Percentiles rank a stretch among this genome's conserved stretches.
Conservation (phyloP, 1,140 invertebrate genomes). For the Heliconius himera region DNA sequence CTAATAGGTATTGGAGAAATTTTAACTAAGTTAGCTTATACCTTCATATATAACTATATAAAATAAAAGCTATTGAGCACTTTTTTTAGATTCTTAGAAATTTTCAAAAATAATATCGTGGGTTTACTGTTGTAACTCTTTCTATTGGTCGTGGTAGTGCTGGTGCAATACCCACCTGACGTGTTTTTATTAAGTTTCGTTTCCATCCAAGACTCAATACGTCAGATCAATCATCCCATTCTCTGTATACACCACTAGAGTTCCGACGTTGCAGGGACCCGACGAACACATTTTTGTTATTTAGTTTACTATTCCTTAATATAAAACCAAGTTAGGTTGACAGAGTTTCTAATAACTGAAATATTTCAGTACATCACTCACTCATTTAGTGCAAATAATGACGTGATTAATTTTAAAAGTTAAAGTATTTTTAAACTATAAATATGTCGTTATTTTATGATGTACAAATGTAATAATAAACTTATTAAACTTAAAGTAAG, state of each 20-base stretch:
- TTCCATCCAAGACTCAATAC: background rate
- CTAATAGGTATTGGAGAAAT: slow-evolving; percentile 35
- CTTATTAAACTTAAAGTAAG: background rate
- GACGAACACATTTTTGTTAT: background rate
- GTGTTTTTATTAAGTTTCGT: background rate
- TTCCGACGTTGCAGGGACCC: background rate
- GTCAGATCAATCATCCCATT: slow-evolving; percentile 7
- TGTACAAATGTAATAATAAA: background rate
- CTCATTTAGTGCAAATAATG: too few species aligned
- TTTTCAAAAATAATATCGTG: background rate
- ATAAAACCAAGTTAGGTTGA: background rate
- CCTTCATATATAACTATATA: background rate
- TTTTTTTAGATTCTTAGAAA: background rate
- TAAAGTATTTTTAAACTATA: too few species aligned
- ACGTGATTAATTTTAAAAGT: too few species aligned
- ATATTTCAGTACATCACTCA: too few species aligned
- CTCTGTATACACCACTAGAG: background rate
- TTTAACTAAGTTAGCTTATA: slow-evolving; percentile 36
- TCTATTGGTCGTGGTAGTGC: background rate
- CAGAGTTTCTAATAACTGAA: background rate
- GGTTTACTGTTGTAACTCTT: background rate
- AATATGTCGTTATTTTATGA: background rate
- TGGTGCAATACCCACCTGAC: background rate
- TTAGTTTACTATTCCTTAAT: background rate
- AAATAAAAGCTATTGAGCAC: background rate